Percentiles rank a stretch among this genome's conserved stretches.
Evolutionary conservation across 2,797 vertebrate genomes (phyloP).

Genomic region (Chloroceryle inda): DNA sequence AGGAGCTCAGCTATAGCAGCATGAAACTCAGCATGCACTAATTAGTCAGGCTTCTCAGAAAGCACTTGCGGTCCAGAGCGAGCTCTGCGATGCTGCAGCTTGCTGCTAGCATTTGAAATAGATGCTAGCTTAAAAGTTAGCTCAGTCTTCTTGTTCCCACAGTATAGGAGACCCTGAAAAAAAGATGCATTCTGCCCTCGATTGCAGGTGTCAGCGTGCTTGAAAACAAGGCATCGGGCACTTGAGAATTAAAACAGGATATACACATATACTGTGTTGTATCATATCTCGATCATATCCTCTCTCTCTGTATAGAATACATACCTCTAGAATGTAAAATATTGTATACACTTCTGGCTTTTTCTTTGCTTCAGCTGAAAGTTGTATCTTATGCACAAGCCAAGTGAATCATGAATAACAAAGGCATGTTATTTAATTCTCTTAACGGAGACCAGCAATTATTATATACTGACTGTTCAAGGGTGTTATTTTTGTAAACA

Average conservation of each 20-base stretch:
- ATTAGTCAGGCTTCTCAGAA: conserved; percentile 5
- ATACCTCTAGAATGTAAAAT: background rate
- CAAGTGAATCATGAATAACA: background rate
- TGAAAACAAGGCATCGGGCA: background rate
- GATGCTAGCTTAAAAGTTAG: background rate
- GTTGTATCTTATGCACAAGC: background rate
- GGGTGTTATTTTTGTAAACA: conserved; percentile 43
- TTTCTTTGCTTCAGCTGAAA: background rate
- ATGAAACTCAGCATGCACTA: conserved; percentile 7
- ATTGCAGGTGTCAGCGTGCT: background rate
- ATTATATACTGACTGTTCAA: conserved; percentile 34
- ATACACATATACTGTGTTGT: background rate
- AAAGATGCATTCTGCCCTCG: background rate
- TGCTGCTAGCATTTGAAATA: background rate
- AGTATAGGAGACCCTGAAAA: background rate
- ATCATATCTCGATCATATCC: background rate
- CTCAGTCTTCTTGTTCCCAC: background rate
- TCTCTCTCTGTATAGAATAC: background rate
- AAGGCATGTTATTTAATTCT: conserved; percentile 16
- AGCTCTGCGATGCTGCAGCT: background rate
- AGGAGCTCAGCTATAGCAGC: conserved; percentile 7
- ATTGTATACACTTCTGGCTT: background rate
- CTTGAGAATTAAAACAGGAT: background rate
- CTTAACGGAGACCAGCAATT: conserved; percentile 17
- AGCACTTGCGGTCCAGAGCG: background rate